Evolutionary conservation across 2,113 vertebrate species (phyloP).

Genomic region (Poeciliopsis turrubarensis): DNA sequence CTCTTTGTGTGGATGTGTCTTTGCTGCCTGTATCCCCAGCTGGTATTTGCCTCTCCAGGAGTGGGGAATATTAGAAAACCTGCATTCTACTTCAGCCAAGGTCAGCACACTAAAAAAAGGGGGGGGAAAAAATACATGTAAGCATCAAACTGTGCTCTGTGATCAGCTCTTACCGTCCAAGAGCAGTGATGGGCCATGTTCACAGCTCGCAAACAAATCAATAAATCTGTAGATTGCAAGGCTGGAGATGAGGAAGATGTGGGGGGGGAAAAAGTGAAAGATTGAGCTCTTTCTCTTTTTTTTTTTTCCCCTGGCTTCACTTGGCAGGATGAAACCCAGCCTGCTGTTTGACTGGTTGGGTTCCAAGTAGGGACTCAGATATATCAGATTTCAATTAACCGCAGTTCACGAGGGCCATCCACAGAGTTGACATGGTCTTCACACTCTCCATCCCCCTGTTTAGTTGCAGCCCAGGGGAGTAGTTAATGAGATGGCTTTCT

Average conservation of each 20-base stretch:
- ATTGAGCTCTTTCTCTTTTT: constrained; percentile 40
- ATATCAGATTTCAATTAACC: constrained; percentile 80
- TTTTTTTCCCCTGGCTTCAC: constrained; percentile 7
- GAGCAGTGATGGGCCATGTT: constrained; percentile 59
- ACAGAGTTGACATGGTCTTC: constrained; percentile 67
- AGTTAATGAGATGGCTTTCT: constrained; percentile 79
- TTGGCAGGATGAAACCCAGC: constrained; percentile 58
- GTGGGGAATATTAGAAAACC: constrained; percentile 44
- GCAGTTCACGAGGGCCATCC: constrained; percentile 69
- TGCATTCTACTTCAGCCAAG: constrained; percentile 63
- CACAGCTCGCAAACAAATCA: constrained; percentile 64
- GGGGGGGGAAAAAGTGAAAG: constrained; percentile 50
- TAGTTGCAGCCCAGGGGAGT: constrained; percentile 75
- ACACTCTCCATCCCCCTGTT: constrained; percentile 65
- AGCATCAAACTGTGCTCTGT: constrained; percentile 64
- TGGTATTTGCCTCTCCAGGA: constrained; percentile 49
- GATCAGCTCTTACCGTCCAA: constrained; percentile 67
- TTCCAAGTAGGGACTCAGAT: constrained; percentile 62
- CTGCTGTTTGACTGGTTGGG: constrained; percentile 62
- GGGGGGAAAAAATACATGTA: constrained; percentile 20
- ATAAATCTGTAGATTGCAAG: constrained; percentile 62
- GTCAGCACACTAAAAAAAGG: constrained; percentile 53
- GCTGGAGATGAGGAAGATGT: constrained; percentile 57
- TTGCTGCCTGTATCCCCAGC: constrained; percentile 63
- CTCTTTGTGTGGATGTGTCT: constrained; percentile 69